These are phyloP conservation scores for Melitaea athalia DNA, from an alignment of 2,888 invertebrate species.

Conservation along the genomic window DNA sequence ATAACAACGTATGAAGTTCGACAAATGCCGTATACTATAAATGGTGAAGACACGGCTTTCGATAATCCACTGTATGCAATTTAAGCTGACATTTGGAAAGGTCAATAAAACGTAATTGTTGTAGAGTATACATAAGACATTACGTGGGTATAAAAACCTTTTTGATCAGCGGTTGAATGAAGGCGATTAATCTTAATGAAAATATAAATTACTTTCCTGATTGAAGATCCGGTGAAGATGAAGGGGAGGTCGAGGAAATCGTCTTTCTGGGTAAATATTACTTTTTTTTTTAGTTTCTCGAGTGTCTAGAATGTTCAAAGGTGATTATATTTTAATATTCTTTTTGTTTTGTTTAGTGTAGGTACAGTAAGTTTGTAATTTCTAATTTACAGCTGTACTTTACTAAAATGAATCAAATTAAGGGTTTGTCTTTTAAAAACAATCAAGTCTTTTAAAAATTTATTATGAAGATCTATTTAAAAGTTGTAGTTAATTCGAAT, in stretches of 20 bases:
- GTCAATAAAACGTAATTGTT: constrained; percentile 9
- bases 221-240: constrained; percentile 8
- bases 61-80: background rate
- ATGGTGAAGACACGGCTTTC: background rate
- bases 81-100: constrained; percentile 8
- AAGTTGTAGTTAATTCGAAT: too few relatives aligned
- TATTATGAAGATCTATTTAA: too few relatives aligned
- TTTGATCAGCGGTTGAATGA: background rate
- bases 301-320: background rate
- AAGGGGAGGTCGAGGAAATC: constrained; percentile 18
- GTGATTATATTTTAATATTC: background rate
- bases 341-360: too few relatives aligned
- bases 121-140: background rate
- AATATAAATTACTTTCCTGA: constrained; percentile 20
- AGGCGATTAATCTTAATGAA: constrained; percentile 8
- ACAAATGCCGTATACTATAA: background rate
- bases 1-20: too few relatives aligned
- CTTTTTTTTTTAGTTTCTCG: background rate
- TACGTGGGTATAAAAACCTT: background rate
- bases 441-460: too few relatives aligned
- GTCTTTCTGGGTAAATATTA: constrained; percentile 30
- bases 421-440: too few relatives aligned
- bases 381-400: too few relatives aligned
- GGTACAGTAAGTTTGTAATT: too few relatives aligned
- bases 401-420: too few relatives aligned